Evolutionary conservation across 2,113 vertebrate genomes (phyloP).

Genomic region (Cavia aperea): DNA sequence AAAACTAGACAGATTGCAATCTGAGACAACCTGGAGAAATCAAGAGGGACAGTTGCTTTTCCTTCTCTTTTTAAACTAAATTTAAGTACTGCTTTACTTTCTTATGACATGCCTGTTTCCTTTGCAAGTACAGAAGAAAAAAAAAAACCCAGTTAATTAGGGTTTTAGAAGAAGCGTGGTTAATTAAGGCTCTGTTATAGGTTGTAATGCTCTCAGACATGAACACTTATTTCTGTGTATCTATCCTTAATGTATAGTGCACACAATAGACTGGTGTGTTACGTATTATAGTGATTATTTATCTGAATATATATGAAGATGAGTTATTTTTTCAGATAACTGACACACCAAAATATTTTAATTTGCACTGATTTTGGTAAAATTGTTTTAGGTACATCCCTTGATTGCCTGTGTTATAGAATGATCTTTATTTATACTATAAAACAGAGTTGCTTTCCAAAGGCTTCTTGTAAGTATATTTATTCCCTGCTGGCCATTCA

Average conservation of each 20-base stretch:
- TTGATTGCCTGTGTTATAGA: background rate
- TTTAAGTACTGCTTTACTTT: constrained; percentile 16
- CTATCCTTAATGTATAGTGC: background rate
- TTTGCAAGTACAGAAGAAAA: constrained; percentile 6
- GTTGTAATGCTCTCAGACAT: constrained; percentile 10
- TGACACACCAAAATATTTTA: background rate
- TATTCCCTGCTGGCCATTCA: background rate
- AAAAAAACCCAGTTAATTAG: background rate
- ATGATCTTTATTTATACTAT: background rate
- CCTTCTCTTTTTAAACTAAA: background rate
- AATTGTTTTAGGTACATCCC: background rate
- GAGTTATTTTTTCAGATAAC: background rate
- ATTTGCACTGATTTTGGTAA: background rate
- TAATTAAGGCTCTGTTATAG: constrained; percentile 38
- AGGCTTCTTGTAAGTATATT: background rate
- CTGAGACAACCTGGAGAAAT: background rate
- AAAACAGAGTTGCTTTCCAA: background rate
- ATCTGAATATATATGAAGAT: background rate
- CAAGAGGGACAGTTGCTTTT: background rate
- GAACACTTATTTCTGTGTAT: background rate
- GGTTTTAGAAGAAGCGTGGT: background rate
- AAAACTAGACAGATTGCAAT: background rate
- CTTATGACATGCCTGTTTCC: background rate
- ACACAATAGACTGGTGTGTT: background rate
- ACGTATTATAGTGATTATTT: background rate